A percentile compares a stretch with the other conserved stretches of the same genome.
Conservation (phyloP, 2,888 invertebrate species). For the Ichneumoninae sp. region DNA sequence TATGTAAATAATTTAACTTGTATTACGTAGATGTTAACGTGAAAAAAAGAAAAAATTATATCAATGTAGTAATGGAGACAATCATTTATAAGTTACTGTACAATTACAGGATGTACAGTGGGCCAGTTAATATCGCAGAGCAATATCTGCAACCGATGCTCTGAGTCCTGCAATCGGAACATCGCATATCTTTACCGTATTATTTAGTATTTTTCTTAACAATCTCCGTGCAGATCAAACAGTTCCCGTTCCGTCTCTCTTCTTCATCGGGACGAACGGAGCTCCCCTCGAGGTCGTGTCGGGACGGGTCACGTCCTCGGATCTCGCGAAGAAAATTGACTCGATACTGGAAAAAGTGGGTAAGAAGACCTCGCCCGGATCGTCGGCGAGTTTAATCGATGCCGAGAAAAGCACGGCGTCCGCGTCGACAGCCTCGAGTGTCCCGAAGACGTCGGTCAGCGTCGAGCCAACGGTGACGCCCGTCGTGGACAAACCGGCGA, state of each 20-base stretch:
- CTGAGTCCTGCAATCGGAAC: too few species aligned
- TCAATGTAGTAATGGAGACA: too few species aligned
- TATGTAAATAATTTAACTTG: too few species aligned
- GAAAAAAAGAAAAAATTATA: too few species aligned
- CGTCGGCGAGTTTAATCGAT: constrained; percentile 74
- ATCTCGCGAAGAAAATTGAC: constrained; percentile 88
- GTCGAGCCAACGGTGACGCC: not conserved
- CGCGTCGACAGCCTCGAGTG: constrained; percentile 6
- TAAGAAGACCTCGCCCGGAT: constrained; percentile 72
- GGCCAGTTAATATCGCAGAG: too few species aligned
- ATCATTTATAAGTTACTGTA: too few species aligned
- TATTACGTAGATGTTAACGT: too few species aligned
- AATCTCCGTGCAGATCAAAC: constrained; percentile 87
- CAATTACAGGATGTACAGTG: too few species aligned
- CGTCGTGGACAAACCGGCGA: not conserved
- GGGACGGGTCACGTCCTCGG: constrained; percentile 86
- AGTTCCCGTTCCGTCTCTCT: constrained; percentile 92
- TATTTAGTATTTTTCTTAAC: constrained; percentile 14
- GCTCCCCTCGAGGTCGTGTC: constrained; percentile 92
- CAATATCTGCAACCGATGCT: too few species aligned
- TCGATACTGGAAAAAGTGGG: constrained; percentile 86
- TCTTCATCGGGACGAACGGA: constrained; percentile 94
- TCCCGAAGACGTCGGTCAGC: not conserved
- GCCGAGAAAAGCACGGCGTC: constrained; percentile 72
- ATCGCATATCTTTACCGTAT: not conserved